Conservation (phyloP, 1,140 invertebrate genomes). For the Cydia splendana region DNA sequence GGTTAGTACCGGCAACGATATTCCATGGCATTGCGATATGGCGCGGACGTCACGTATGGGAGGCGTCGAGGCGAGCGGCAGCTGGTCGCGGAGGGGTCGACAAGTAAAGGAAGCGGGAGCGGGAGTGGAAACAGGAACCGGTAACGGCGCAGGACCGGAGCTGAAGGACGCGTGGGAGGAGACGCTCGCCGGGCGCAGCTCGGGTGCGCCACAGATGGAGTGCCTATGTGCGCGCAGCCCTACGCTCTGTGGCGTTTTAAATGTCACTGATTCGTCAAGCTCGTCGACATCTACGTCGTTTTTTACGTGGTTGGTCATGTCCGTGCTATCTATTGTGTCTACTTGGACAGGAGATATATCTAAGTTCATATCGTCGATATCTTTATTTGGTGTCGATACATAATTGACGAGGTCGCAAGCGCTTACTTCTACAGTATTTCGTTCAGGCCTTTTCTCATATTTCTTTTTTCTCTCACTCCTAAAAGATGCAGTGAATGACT, state of each 20-base stretch:
- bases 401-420: constrained; percentile 61
- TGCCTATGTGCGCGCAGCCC: constrained; percentile 59
- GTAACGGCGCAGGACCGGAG: constrained; percentile 22
- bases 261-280: constrained; percentile 63
- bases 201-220: constrained; percentile 57
- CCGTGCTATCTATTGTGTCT: constrained; percentile 70
- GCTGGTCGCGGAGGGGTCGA: constrained; percentile 53
- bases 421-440: constrained; percentile 68
- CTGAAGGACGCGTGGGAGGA: constrained; percentile 22
- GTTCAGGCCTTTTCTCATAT: constrained; percentile 71
- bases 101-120: constrained; percentile 39
- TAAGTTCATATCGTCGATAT: constrained; percentile 68
- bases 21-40: constrained; percentile 77
- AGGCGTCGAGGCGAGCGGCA: constrained; percentile 61
- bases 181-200: constrained; percentile 42
- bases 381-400: constrained; percentile 68
- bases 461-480: constrained; percentile 79
- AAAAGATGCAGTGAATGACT: constrained; percentile 78
- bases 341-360: constrained; percentile 76
- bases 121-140: constrained; percentile 36
- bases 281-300: constrained; percentile 59
- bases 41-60: constrained; percentile 69
- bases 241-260: constrained; percentile 72
- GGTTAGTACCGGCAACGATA: constrained; percentile 80
- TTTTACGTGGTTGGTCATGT: constrained; percentile 53